Conservation (phyloP, 2,797 vertebrate genomes). For the Sebastes itinus region DNA sequence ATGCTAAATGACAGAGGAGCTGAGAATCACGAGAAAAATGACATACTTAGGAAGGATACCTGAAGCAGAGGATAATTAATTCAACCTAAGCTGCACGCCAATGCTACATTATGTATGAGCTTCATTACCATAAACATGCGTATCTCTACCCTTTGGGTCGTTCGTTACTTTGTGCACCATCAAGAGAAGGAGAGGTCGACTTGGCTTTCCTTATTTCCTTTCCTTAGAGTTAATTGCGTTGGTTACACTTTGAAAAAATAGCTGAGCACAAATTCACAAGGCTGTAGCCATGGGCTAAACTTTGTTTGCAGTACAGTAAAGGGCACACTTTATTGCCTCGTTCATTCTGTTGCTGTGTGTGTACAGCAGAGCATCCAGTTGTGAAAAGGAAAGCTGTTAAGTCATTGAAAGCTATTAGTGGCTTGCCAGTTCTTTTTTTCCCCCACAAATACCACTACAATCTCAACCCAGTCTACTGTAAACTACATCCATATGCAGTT, state of each 20-base stretch:
- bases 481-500: not conserved
- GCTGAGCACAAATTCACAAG: slow-evolving; percentile 12
- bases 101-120: slow-evolving; percentile 39
- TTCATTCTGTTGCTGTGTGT: slow-evolving; percentile 26
- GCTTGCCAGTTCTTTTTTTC: not conserved
- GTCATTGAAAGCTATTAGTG: slow-evolving; percentile 45
- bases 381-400: slow-evolving; percentile 47
- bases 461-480: not conserved
- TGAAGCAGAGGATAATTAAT: slow-evolving; percentile 49
- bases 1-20: slow-evolving; percentile 32
- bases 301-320: slow-evolving; percentile 44
- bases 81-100: slow-evolving; percentile 20
- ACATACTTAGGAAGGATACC: slow-evolving; percentile 40
- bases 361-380: slow-evolving; percentile 35
- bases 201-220: slow-evolving; percentile 13
- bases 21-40: slow-evolving; percentile 14
- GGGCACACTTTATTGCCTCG: slow-evolving; percentile 44
- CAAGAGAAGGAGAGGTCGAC: slow-evolving; percentile 25
- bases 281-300: slow-evolving; percentile 31
- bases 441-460: not conserved
- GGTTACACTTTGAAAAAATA: slow-evolving; percentile 16
- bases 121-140: slow-evolving; percentile 53
- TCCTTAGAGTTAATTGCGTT: slow-evolving; percentile 40
- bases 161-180: slow-evolving; percentile 35
- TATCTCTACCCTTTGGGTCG: slow-evolving; percentile 45